These are phyloP conservation scores for Aporrectodea caliginosa DNA, from an alignment of 1,140 invertebrate genomes.

Conservation along the genomic window DNA sequence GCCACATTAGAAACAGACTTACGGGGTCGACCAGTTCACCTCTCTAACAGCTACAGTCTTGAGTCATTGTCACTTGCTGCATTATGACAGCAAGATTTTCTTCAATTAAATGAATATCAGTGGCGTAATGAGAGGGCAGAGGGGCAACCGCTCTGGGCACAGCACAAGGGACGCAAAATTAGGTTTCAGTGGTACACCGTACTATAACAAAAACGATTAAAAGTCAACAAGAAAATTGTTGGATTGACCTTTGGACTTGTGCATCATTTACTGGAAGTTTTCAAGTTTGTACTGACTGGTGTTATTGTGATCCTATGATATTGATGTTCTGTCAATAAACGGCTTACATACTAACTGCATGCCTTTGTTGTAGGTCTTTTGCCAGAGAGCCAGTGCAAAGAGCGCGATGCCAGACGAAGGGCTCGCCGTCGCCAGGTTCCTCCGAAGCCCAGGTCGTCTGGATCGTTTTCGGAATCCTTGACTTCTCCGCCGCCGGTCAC, in stretches of 20 bases:
- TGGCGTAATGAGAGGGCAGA: too few species aligned
- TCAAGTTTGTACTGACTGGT: background rate
- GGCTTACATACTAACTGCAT: conserved; percentile 18
- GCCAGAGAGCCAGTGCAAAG: conserved; percentile 88
- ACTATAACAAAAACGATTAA: background rate
- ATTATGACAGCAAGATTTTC: too few species aligned
- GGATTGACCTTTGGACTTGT: too few species aligned
- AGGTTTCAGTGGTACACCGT: background rate
- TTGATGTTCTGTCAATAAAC: background rate
- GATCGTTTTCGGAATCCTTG: background rate
- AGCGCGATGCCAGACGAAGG: conserved; percentile 67
- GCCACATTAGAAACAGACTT: too few species aligned
- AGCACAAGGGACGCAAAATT: too few species aligned
- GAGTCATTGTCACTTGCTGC: too few species aligned
- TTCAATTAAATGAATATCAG: too few species aligned
- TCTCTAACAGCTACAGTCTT: too few species aligned
- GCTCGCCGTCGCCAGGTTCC: too few species aligned
- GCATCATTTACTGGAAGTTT: too few species aligned
- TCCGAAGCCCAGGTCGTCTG: background rate
- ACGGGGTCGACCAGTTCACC: too few species aligned
- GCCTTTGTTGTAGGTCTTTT: conserved; percentile 67
- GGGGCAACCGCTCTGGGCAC: too few species aligned
- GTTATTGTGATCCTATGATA: background rate
- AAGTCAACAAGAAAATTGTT: background rate
- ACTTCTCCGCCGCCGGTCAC: background rate